Conservation (phyloP, 2,888 invertebrate species). For the Cremastinae sp. region DNA sequence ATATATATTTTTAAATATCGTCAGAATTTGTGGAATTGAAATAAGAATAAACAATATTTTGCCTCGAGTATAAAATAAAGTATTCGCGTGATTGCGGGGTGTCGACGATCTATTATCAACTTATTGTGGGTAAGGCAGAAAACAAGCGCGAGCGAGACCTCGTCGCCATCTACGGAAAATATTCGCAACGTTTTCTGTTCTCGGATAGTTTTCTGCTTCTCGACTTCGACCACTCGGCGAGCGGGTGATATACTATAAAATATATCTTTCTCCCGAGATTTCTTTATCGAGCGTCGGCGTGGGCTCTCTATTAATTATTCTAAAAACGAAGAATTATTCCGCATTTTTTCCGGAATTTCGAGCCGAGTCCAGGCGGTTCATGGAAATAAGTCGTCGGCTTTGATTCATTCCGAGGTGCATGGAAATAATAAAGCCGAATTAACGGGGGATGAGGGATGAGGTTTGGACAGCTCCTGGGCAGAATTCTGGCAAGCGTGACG, state of each 20-base stretch:
- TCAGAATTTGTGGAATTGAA: no score
- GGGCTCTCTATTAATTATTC: not conserved
- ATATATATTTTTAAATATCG: no score
- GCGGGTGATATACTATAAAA: not conserved
- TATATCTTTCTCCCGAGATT: slow-evolving; percentile 33
- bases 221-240: slow-evolving; percentile 13
- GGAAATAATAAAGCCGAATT: no score
- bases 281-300: slow-evolving; percentile 45
- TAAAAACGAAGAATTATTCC: not conserved
- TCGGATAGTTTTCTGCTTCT: slow-evolving; percentile 54
- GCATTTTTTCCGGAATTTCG: not conserved
- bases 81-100: no score
- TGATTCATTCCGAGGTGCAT: no score
- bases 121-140: slow-evolving; percentile 53
- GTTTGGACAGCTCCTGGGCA: slow-evolving; percentile 25
- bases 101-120: no score
- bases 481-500: slow-evolving; percentile 26
- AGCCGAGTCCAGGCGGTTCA: no score
- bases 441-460: no score
- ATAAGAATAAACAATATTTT: no score
- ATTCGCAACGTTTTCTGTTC: slow-evolving; percentile 42
- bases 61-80: no score
- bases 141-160: slow-evolving; percentile 26
- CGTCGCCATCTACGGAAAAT: slow-evolving; percentile 55
- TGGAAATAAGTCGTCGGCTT: no score